Conservation (phyloP, 2,797 vertebrate genomes). For the Acropternis orthonyx region DNA sequence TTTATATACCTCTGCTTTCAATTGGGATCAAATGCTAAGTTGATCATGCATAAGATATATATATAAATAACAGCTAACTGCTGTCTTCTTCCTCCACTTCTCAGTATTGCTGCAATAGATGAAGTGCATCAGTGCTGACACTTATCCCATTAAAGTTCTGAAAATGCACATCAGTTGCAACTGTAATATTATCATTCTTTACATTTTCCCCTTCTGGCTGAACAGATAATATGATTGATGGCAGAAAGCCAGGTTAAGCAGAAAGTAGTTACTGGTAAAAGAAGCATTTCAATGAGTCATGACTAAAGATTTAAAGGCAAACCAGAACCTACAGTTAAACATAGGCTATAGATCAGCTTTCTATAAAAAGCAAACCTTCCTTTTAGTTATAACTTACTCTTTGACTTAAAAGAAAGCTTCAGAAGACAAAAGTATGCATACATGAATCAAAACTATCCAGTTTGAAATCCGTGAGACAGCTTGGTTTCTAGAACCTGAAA, state of each 20-base stretch:
- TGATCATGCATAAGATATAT: not conserved
- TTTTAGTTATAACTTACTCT: not conserved
- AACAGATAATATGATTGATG: not conserved
- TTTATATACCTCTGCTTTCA: not conserved
- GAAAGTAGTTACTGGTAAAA: not conserved
- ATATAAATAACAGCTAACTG: not conserved
- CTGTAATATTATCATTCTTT: not conserved
- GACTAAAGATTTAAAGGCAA: not conserved
- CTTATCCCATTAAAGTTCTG: not conserved
- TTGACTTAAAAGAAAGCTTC: not conserved
- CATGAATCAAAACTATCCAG: not conserved
- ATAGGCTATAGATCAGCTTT: not conserved
- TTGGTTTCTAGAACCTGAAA: not conserved
- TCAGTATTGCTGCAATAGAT: not conserved
- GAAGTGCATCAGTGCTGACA: not conserved
- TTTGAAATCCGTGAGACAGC: not conserved
- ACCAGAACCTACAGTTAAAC: not conserved
- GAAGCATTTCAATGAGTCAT: not conserved
- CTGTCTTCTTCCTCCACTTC: not conserved
- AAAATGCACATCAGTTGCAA: not conserved
- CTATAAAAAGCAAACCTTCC: not conserved
- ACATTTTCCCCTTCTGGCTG: not conserved
- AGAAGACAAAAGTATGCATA: not conserved
- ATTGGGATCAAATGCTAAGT: not conserved
- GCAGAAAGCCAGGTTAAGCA: not conserved